Conservation (phyloP, 2,888 invertebrate genomes). For the Drosophila maculinotata region DNA sequence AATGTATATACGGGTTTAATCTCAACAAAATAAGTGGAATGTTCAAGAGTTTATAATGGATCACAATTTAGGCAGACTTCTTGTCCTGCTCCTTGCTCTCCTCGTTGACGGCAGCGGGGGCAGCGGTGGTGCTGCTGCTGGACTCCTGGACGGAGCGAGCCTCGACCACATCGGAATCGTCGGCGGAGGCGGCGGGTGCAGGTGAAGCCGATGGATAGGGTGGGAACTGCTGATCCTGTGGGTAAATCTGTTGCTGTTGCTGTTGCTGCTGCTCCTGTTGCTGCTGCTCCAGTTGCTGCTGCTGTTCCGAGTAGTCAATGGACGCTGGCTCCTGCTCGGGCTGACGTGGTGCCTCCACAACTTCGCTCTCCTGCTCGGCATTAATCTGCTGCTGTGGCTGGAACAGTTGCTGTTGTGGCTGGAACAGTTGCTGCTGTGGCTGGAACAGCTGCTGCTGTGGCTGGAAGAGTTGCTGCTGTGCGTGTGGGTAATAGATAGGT, state of each 20-base stretch:
- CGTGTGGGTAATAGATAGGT: slow-evolving; percentile 65
- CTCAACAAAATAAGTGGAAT: slow-evolving; percentile 15
- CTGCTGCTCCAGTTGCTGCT: slow-evolving; percentile 52
- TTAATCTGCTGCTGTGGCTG: slow-evolving; percentile 26
- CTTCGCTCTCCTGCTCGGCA: slow-evolving; percentile 68
- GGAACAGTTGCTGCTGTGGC: slow-evolving; percentile 50
- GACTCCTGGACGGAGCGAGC: slow-evolving; percentile 64
- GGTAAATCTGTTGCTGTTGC: slow-evolving; percentile 56
- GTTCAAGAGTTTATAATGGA: slow-evolving; percentile 4
- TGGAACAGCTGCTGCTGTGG: slow-evolving; percentile 43
- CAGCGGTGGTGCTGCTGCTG: slow-evolving; percentile 56
- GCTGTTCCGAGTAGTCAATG: slow-evolving; percentile 71
- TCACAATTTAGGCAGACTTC: slow-evolving; percentile 52
- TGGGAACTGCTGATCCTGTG: slow-evolving; percentile 72
- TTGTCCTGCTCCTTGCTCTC: slow-evolving; percentile 49
- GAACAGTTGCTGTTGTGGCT: slow-evolving; percentile 45
- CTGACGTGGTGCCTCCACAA: slow-evolving; percentile 72
- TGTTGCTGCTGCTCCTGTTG: slow-evolving; percentile 42
- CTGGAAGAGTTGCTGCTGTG: slow-evolving; percentile 39
- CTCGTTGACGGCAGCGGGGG: slow-evolving; percentile 63
- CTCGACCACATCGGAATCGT: slow-evolving; percentile 80
- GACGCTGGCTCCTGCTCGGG: slow-evolving; percentile 69
- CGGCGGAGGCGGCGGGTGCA: slow-evolving; percentile 26
- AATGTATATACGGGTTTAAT: slow-evolving; percentile 30
- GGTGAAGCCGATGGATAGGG: slow-evolving; percentile 64